These are phyloP conservation scores for Sycophaga agraensis DNA, from an alignment of 1,140 invertebrate species.

Conservation along the genomic window DNA sequence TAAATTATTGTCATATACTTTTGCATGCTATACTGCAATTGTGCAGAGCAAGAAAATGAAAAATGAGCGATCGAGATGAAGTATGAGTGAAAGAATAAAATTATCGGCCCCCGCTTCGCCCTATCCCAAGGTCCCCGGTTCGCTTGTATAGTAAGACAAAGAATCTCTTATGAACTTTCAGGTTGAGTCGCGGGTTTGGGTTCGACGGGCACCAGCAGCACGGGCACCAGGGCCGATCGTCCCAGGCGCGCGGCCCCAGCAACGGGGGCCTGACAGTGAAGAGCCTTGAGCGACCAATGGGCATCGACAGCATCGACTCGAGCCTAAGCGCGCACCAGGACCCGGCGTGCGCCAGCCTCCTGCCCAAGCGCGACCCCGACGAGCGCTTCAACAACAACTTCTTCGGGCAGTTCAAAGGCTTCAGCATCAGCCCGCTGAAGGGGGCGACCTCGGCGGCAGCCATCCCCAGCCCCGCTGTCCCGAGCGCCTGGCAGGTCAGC, in stretches of 20 bases:
- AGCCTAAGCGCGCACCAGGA: constrained; percentile 45
- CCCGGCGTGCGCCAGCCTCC: constrained; percentile 53
- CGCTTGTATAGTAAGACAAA: constrained; percentile 27
- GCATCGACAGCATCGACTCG: constrained; percentile 53
- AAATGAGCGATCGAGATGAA: no score
- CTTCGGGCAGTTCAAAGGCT: constrained; percentile 84
- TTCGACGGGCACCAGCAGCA: constrained; percentile 3
- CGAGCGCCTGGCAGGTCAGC: constrained; percentile 38
- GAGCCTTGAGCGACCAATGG: constrained; percentile 46
- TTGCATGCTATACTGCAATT: no score
- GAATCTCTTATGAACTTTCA: constrained; percentile 46
- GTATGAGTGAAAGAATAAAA: no score
- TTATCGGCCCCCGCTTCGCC: no score
- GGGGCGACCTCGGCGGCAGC: constrained; percentile 50
- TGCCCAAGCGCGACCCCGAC: constrained; percentile 59
- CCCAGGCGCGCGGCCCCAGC: constrained; percentile 4
- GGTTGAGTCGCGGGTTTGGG: constrained; percentile 34
- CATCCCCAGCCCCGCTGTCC: constrained; percentile 55
- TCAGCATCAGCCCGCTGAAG: constrained; percentile 69
- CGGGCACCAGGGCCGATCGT: background rate
- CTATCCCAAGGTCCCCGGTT: constrained; percentile 12
- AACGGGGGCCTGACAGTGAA: constrained; percentile 38
- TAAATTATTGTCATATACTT: no score
- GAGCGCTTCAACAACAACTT: constrained; percentile 64
- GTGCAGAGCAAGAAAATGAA: no score